Base-by-base conservation (phyloP, 2,797 vertebrate species). In the Ceryle rudis region DNA sequence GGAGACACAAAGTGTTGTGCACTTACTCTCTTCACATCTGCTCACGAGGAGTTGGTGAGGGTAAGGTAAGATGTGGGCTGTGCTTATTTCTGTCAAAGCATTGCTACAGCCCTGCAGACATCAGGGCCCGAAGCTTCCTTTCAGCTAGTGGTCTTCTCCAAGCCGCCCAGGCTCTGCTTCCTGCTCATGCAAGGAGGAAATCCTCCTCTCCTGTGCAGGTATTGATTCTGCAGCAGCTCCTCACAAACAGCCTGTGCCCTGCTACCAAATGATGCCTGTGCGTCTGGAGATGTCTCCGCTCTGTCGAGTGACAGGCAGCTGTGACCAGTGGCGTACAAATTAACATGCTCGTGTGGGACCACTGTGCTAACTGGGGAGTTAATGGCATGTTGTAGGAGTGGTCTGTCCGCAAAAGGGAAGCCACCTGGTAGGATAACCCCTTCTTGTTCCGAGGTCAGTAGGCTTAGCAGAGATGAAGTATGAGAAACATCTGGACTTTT, bases 331-430 rank as follows among this genome's bases (percentile, higher is more conserved):
- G 8, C 57, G 67, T 55, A 61, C 73, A 54, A 75, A 33, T 44
- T n/a, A 66, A 9, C 5, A 1, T 15, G 5, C 35, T 73, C 0
- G 1, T 0, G 2, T 57, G 39, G 31, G 47, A 66, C 29, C 15
- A 4, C 52, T 37, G 25, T 26, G n/a, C 41, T 61, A 31, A 6
- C 28, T 5, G 55, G n/a, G 37, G 52, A 22, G n/a, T 65, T 60
- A 49, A 44, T 29, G 49, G 22, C 39, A 29, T 8, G 13, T 28
- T 41, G 25, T 39, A 11, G 4, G 19, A 72, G 25, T 10, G 28
- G 41, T 67, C 25, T 73, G 14, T 44, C 69, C 11, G 14, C 37
- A 23, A 58, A 51, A 74, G 25, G 57, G 81, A 85, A 78, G 18
- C 20, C 6, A 10, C 3, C 6, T 3, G 2, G 11, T 11, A 66